Evolutionary conservation across 92 coral and sea anemone species (phyloP).

Genomic region (Heliopora coerulea): DNA sequence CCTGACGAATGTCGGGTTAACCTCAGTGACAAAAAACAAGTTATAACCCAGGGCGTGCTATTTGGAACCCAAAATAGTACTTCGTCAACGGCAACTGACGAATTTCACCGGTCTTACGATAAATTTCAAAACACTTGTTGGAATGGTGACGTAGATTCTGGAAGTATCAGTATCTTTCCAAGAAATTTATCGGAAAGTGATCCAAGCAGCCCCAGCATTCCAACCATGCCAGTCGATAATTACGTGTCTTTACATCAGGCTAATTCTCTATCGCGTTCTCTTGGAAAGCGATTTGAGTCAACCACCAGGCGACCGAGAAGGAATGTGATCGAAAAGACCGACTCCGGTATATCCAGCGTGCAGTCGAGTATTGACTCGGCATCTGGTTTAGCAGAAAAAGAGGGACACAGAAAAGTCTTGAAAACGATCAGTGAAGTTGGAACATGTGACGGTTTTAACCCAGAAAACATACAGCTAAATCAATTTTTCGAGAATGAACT

Average conservation of each 20-base stretch:
- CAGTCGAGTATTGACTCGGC: slow-evolving; percentile 25
- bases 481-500: too few species aligned
- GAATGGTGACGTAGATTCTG: neutral
- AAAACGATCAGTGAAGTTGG: slow-evolving; percentile 31
- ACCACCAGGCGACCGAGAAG: neutral
- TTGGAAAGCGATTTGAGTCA: neutral
- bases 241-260: neutral
- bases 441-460: neutral
- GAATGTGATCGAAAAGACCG: neutral
- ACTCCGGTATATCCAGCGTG: slow-evolving; percentile 24
- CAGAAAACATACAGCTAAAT: neutral
- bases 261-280: neutral
- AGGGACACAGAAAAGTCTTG: slow-evolving; percentile 2
- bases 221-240: neutral
- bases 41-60: neutral
- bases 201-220: too few species aligned
- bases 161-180: neutral
- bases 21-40: neutral
- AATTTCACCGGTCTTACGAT: neutral
- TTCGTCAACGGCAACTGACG: neutral
- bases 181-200: neutral
- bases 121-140: neutral
- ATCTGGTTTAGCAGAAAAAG: neutral
- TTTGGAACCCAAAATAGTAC: neutral
- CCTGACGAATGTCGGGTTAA: neutral